A percentile compares a stretch with the other conserved stretches of the same genome.
Evolutionary conservation across 30 jellyfish, hydroid and myxozoan genomes (phyloP).

Genomic region (Clytia hemisphaerica): DNA sequence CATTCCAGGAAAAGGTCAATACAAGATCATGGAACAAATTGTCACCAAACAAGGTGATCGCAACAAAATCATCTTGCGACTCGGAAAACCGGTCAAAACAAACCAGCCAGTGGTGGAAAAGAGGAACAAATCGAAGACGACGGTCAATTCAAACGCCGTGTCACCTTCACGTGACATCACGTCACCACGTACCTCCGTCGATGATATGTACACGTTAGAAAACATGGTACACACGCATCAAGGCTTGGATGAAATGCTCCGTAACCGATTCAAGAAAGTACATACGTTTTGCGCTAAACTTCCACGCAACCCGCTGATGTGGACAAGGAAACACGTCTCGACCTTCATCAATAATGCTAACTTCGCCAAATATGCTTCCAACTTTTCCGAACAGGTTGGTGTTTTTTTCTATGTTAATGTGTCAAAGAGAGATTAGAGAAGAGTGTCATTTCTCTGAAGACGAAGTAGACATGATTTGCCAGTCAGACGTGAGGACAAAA

Average conservation of each 20-base stretch:
- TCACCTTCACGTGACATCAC: neutral
- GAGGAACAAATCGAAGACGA: neutral
- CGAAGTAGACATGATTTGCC: too few relatives aligned
- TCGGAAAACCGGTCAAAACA: constrained; percentile 37
- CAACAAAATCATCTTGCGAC: constrained; percentile 41
- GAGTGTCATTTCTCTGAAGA: too few relatives aligned
- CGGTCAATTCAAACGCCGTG: neutral
- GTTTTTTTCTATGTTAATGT: too few relatives aligned
- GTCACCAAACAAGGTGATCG: constrained; percentile 35
- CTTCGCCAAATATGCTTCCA: constrained; percentile 39
- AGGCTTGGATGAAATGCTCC: constrained; percentile 26
- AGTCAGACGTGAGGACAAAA: too few relatives aligned
- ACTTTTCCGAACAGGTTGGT: constrained; percentile 71
- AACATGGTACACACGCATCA: constrained; percentile 38
- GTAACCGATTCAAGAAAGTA: constrained; percentile 45
- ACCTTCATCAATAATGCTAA: constrained; percentile 66
- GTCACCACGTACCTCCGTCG: constrained; percentile 14
- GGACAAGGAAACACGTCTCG: constrained; percentile 80
- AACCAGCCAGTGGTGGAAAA: neutral
- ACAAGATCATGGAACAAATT: constrained; percentile 53
- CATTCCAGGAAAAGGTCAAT: constrained; percentile 36
- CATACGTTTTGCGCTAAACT: constrained; percentile 50
- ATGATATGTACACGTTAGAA: constrained; percentile 26
- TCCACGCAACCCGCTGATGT: constrained; percentile 61
- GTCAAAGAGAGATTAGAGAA: too few relatives aligned